Base-by-base conservation (phyloP, 2,113 vertebrate species). In the mouse (Mus musculus) region DNA sequence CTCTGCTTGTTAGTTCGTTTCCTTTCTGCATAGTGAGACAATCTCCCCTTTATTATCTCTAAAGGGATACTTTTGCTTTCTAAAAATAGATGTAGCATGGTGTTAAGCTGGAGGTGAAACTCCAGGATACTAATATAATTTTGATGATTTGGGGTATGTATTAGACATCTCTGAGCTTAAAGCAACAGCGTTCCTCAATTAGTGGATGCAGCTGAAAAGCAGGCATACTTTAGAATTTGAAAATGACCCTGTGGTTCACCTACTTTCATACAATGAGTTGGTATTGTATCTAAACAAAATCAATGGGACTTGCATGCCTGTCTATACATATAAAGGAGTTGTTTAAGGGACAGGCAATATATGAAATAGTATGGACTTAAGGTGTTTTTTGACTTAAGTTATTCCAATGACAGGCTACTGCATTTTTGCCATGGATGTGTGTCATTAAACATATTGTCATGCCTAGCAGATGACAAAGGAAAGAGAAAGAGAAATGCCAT, bases 1-100 rank as follows among this genome's bases (percentile, higher is more conserved):
- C 71, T 28, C 30, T 42, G 42, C 85, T 56, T 78, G 22, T 67
- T 81, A 88, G 20, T 71, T 82, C 61, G 42, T 81, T 94, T 88
- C 56, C 49, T 96, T 93, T 96, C 33, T 61, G 93, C 42, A 82
- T 49, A 92, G 12, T 14, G 42, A n/a, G 36, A 72, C 22, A 36
- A 17, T 39, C 89, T 80, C 88, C 28, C 9, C 3, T 89, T 93
- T 82, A 7, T 93, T 82, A 7, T 80, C 49, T 65, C 67, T 81
- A 80, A 89, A 91, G 54, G 22, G 59, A 67, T 81, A 84, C 96
- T 94, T 96, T 93, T 9, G 36, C 17, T 94, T 90, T 86, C 81
- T 75, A 71, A 94, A 56, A 91, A 88, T 89, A 97, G 52, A 63
- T 69, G 14, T 65, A 75, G 19, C 67, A 67, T 80, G 19, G 11